Conservation (phyloP, 2,888 invertebrate genomes). For the Coleophora deauratella region DNA sequence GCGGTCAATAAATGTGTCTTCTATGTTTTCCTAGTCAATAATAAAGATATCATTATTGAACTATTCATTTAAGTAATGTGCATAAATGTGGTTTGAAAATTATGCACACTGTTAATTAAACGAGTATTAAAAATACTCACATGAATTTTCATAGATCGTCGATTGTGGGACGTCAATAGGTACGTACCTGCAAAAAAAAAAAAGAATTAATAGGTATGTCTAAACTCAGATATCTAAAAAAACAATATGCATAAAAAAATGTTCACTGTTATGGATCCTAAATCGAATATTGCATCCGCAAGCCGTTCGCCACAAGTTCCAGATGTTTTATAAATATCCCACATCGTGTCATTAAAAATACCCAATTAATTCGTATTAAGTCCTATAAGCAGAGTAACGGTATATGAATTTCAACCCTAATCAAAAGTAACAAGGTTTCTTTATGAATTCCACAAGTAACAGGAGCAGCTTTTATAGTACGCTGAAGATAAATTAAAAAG, state of each 20-base stretch:
- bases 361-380: slow-evolving; percentile 40
- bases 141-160: too few species aligned
- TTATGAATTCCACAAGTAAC: slow-evolving; percentile 1
- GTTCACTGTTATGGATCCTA: too few species aligned
- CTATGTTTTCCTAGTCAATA: too few species aligned
- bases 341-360: slow-evolving; percentile 52
- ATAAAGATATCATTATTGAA: too few species aligned
- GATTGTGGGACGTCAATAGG: slow-evolving; percentile 5
- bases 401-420: slow-evolving; percentile 29
- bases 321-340: slow-evolving; percentile 53
- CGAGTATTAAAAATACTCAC: slow-evolving; percentile 1
- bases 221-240: too few species aligned
- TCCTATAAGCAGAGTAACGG: slow-evolving; percentile 26
- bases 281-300: slow-evolving; percentile 28
- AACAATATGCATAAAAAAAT: too few species aligned
- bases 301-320: slow-evolving; percentile 27
- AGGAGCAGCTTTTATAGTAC: slow-evolving; percentile 19
- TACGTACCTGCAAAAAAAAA: slow-evolving; percentile 34
- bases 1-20: too few species aligned
- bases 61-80: too few species aligned
- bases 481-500: slow-evolving; percentile 36
- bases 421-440: slow-evolving; percentile 15
- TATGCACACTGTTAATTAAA: too few species aligned
- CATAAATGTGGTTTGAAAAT: too few species aligned
- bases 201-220: not conserved